These are phyloP conservation scores for Plebejus argus DNA, from an alignment of 2,888 invertebrate genomes.

Conservation along the genomic window DNA sequence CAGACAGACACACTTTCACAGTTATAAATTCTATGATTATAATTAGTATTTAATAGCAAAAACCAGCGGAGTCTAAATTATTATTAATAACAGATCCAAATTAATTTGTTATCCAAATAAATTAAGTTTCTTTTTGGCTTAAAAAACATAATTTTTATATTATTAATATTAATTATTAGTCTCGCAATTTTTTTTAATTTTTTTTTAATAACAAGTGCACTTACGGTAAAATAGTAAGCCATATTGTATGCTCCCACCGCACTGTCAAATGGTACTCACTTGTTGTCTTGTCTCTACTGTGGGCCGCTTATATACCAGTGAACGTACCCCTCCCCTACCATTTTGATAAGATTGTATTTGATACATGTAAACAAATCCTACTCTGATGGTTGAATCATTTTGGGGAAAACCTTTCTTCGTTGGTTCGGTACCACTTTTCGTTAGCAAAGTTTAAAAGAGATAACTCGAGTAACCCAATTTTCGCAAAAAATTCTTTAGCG, in stretches of 20 bases:
- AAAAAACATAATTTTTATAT: no score
- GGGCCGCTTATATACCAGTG: constrained; percentile 73
- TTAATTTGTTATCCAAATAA: no score
- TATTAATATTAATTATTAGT: no score
- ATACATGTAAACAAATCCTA: background rate
- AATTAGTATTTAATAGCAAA: no score
- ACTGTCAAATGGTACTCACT: constrained; percentile 50
- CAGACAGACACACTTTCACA: no score
- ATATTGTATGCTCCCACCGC: constrained; percentile 55
- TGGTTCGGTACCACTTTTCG: background rate
- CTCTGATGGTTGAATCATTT: background rate
- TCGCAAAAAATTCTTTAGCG: background rate
- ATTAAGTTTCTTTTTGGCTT: no score
- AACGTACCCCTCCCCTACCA: constrained; percentile 60
- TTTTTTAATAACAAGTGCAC: constrained; percentile 47
- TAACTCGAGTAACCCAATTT: background rate
- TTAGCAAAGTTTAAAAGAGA: background rate
- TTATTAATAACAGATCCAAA: no score
- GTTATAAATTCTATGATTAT: no score
- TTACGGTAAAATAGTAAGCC: constrained; percentile 70
- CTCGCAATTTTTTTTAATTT: background rate
- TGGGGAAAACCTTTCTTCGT: background rate
- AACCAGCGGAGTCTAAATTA: no score
- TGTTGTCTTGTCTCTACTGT: constrained; percentile 48
- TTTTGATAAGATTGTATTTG: constrained; percentile 35